Base-by-base conservation (phyloP, 1,140 invertebrate genomes). In the Pseudachorutes palmiensis region DNA sequence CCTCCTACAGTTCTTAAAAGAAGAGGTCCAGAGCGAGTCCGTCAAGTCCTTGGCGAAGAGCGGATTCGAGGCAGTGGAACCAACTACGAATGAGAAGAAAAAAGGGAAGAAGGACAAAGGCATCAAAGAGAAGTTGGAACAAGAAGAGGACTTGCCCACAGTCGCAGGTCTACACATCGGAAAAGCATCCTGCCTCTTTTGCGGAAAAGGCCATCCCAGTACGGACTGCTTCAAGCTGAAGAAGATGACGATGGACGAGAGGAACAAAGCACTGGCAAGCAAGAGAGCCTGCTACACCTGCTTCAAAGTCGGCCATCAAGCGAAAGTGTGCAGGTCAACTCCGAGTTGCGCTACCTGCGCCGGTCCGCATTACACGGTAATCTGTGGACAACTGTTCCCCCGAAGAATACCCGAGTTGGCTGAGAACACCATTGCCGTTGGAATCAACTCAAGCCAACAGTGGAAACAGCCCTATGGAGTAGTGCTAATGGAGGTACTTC, bases 201-300 rank as follows among this genome's bases (percentile, higher is more conserved):
- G 65, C 49, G 65, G 33, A 14, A 33, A 41, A 51, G 9, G n/a
- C 16, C 65, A 66, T 45, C 29, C 14, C 22, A 45, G 57, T 24
- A 1, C 33, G 28, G 33, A 61, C 2, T 66, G 65, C 26, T 3
- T 22, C 2, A 9, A 31, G 29, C 32, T 28, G 24, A 24, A 5
- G 32, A 1, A 12, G 16, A 58, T 57, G 64, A 22, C 49, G n/a
- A 32, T 14, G 5, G 49, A 65, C 12, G 51, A 58, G 16, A 57
- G 33, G 31, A 33, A 9, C 2, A 33, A 58, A 2, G 28, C 5
- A 63, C 16, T 63, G 31, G 45, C 36, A 26, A 28, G 12, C 2
- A 48, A 48, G 14, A 5, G 33, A 26, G 49, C 28, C 19, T 69
- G 67, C 45, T 60, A 59, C 14, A 1, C 30, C 16, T 69, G 67